These are phyloP conservation scores for Caiman crocodilus DNA, from an alignment of 2,797 vertebrate genomes.

Conservation along the genomic window DNA sequence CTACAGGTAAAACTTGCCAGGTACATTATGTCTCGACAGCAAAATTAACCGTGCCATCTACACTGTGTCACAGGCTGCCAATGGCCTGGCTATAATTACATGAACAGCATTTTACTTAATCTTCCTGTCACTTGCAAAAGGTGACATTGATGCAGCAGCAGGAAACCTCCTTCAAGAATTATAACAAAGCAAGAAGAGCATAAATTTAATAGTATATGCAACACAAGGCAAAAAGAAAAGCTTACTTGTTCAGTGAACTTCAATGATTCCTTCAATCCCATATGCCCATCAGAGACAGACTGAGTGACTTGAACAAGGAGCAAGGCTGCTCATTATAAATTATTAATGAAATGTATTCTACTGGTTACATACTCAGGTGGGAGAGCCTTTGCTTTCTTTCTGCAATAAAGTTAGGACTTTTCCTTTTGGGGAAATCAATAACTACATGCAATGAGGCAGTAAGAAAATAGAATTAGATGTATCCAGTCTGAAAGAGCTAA, in stretches of 20 bases:
- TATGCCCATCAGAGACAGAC: neutral
- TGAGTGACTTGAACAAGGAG: neutral
- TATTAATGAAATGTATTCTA: slow-evolving; percentile 2
- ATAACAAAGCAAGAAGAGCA: slow-evolving; percentile 24
- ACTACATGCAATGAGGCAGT: neutral
- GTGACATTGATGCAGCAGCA: slow-evolving; percentile 38
- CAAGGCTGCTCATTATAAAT: slow-evolving; percentile 4
- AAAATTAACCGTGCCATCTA: slow-evolving; percentile 56
- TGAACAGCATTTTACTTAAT: slow-evolving; percentile 55
- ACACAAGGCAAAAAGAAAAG: neutral
- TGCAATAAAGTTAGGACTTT: slow-evolving; percentile 6
- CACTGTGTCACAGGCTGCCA: slow-evolving; percentile 34
- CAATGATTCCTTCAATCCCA: neutral
- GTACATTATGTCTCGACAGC: slow-evolving; percentile 41
- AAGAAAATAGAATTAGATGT: neutral
- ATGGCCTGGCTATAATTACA: slow-evolving; percentile 60
- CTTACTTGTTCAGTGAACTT: neutral
- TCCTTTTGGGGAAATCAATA: neutral
- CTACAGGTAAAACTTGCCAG: slow-evolving; percentile 54
- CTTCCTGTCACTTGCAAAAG: slow-evolving; percentile 52
- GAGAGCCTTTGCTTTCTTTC: neutral
- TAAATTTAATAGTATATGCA: neutral
- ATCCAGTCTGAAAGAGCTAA: neutral
- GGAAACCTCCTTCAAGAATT: slow-evolving; percentile 42
- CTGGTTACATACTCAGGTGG: neutral